phyloP scores from a whole-genome alignment of 2,113 vertebrate species.

The Muntiacus muntjak region DNA sequence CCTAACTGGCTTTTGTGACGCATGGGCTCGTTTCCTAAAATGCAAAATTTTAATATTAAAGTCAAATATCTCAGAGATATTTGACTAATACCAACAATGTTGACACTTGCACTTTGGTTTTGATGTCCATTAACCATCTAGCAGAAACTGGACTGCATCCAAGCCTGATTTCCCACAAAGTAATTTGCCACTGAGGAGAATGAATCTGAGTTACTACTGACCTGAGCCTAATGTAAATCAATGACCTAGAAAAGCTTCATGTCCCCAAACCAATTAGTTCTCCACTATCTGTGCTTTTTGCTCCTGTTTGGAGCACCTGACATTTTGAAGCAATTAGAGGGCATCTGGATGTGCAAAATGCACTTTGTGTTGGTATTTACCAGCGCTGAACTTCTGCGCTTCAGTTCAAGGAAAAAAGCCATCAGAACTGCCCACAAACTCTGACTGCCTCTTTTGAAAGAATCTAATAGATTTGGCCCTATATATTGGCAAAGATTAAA shows the following conservation, averaged over 20 bases:
- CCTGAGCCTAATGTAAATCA: conserved; percentile 54
- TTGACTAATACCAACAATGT: not conserved
- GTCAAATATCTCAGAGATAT: not conserved
- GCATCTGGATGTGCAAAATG: not conserved
- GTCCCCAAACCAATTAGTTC: conserved; percentile 57
- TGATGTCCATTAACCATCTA: not conserved
- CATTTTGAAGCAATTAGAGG: conserved; percentile 67
- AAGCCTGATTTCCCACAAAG: not conserved
- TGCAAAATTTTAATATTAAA: not conserved
- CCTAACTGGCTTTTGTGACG: not conserved
- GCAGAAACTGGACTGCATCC: not conserved
- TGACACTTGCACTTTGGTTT: not conserved
- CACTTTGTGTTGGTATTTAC: not conserved
- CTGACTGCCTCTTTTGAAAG: not conserved
- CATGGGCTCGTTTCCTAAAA: not conserved
- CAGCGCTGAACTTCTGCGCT: conserved; percentile 35
- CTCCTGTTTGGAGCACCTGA: conserved; percentile 41
- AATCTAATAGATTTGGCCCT: not conserved
- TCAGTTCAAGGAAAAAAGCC: not conserved
- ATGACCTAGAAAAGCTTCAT: conserved; percentile 62
- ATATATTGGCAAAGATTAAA: conserved; percentile 35
- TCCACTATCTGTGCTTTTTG: not conserved
- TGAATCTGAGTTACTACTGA: conserved; percentile 20
- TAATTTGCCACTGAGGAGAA: not conserved
- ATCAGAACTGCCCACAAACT: not conserved